Percentiles rank a stretch among this genome's conserved stretches.
These are phyloP conservation scores for Amphimedon queenslandica DNA, from an alignment of 37 sponge, comb jelly and placozoan species.

Conservation along the genomic window DNA sequence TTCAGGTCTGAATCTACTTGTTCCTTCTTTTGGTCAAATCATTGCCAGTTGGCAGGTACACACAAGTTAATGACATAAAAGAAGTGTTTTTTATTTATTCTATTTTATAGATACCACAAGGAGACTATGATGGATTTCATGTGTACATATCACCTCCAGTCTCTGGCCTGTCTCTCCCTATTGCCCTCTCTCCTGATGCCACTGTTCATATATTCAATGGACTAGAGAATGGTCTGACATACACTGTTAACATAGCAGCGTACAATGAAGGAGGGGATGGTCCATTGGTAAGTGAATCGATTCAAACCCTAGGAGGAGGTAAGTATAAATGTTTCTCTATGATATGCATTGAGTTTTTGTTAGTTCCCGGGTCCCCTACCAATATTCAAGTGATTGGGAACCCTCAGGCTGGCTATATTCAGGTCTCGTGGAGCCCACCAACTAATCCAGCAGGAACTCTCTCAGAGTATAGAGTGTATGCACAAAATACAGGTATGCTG, in stretches of 20 bases:
- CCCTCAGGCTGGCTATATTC: not conserved
- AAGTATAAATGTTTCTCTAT: not conserved
- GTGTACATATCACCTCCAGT: slow-evolving; percentile 39
- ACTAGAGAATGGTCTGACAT: slow-evolving; percentile 39
- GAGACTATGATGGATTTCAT: slow-evolving; percentile 33
- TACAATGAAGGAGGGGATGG: slow-evolving; percentile 65
- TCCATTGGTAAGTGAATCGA: slow-evolving; percentile 19
- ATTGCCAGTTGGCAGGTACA: slow-evolving; percentile 35
- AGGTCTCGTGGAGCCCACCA: slow-evolving; percentile 1
- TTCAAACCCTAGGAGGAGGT: slow-evolving; percentile 51
- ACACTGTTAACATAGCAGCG: slow-evolving; percentile 68
- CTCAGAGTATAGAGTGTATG: not conserved
- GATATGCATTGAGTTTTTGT: not conserved
- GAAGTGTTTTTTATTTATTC: not conserved
- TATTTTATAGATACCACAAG: too few species aligned
- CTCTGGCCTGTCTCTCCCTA: not conserved
- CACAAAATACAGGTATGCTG: not conserved
- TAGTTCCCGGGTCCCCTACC: slow-evolving; percentile 2
- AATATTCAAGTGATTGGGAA: not conserved
- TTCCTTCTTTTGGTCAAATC: slow-evolving; percentile 12
- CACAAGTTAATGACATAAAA: not conserved
- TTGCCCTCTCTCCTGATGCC: not conserved
- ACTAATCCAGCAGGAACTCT: not conserved
- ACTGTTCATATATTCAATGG: slow-evolving; percentile 3
- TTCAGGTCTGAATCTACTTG: not conserved